Evolutionary conservation across 2,113 vertebrate species (phyloP).

Genomic region (Syngnathus typhle): DNA sequence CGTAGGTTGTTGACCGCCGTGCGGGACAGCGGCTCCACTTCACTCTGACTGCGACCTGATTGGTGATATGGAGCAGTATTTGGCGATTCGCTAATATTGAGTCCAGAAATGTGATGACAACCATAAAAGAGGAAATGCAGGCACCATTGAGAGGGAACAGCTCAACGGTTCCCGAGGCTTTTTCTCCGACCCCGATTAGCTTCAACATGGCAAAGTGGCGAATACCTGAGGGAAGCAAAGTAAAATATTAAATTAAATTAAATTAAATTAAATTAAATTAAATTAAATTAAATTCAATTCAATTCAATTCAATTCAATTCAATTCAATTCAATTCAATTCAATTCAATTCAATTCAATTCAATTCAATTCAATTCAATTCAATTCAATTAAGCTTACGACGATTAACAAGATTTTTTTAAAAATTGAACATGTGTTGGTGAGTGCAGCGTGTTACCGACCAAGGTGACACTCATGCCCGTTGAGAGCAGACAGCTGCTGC

Average conservation of each 20-base stretch:
- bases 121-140: background rate
- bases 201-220: constrained; percentile 75
- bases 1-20: constrained; percentile 62
- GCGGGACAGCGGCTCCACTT: constrained; percentile 56
- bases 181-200: constrained; percentile 56
- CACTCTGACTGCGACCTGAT: constrained; percentile 67
- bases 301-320: too few relatives aligned
- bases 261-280: too few relatives aligned
- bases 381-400: background rate
- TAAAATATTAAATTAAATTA: too few relatives aligned
- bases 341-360: too few relatives aligned
- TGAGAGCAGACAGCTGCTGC: constrained; percentile 69
- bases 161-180: constrained; percentile 68
- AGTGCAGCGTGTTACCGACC: constrained; percentile 45
- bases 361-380: too few relatives aligned
- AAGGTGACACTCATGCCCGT: constrained; percentile 68
- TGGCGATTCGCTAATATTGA: too few relatives aligned
- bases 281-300: too few relatives aligned
- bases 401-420: background rate
- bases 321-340: too few relatives aligned
- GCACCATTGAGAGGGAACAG: constrained; percentile 73
- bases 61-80: too few relatives aligned
- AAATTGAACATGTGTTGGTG: background rate
- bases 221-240: constrained; percentile 58
- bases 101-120: background rate